phyloP scores from a whole-genome alignment of 2,888 invertebrate genomes.

The Andrena praecox region DNA sequence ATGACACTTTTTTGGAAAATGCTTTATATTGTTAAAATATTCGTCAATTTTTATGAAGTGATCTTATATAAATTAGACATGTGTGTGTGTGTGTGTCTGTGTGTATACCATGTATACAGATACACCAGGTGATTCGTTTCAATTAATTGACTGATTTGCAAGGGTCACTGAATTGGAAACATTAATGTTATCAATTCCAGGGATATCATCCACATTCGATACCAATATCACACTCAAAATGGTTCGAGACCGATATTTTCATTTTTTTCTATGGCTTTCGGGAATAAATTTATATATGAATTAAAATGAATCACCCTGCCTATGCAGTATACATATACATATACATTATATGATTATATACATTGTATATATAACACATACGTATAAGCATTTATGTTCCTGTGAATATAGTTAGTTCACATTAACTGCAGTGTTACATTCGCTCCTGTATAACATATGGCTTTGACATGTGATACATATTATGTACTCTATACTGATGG shows the following conservation, averaged over 20 bases:
- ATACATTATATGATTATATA: slow-evolving; percentile 45
- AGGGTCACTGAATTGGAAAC: neutral
- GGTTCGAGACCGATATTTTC: neutral
- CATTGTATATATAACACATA: slow-evolving; percentile 31
- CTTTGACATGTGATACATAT: slow-evolving; percentile 17
- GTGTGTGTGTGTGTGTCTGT: slow-evolving; percentile 22
- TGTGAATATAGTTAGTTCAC: slow-evolving; percentile 1
- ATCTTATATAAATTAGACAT: slow-evolving; percentile 14
- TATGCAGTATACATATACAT: slow-evolving; percentile 34
- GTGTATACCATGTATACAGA: slow-evolving; percentile 20
- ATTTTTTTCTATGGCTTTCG: neutral
- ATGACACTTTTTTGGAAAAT: slow-evolving; percentile 41
- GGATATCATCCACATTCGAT: neutral
- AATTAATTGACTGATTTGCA: neutral
- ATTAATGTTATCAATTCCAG: neutral
- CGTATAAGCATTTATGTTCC: slow-evolving; percentile 35
- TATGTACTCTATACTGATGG: slow-evolving; percentile 24
- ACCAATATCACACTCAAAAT: neutral
- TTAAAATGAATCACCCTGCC: neutral
- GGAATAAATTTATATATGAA: slow-evolving; percentile 8
- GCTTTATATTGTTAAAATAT: slow-evolving; percentile 46
- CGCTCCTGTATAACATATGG: slow-evolving; percentile 26
- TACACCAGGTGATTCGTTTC: neutral
- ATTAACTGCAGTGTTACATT: slow-evolving; percentile 33
- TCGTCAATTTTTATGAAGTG: slow-evolving; percentile 23